Conservation (phyloP, 2,113 vertebrate genomes). For the Cyprinodon brontotheroides region DNA sequence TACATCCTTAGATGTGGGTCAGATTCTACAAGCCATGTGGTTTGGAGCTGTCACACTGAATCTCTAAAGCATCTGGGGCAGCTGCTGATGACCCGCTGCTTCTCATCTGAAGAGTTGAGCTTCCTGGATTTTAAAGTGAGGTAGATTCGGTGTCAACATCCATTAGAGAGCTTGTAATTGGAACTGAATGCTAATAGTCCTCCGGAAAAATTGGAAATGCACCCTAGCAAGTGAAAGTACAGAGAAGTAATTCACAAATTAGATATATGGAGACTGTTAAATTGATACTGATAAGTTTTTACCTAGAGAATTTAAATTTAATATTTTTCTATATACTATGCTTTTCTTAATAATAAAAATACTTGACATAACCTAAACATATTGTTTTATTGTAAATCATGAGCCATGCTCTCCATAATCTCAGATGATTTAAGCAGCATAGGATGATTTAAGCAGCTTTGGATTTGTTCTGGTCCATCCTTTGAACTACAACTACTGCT, state of each 20-base stretch:
- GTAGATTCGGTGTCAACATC: slow-evolving; percentile 70
- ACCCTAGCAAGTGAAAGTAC: slow-evolving; percentile 49
- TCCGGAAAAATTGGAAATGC: slow-evolving; percentile 65
- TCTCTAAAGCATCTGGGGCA: slow-evolving; percentile 54
- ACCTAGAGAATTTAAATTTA: neutral
- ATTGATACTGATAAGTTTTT: neutral
- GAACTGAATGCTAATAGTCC: slow-evolving; percentile 69
- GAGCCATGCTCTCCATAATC: too few species aligned
- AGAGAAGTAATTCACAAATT: slow-evolving; percentile 44
- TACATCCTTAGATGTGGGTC: slow-evolving; percentile 52
- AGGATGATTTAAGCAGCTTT: neutral
- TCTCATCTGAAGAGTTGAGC: slow-evolving; percentile 47
- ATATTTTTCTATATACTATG: neutral
- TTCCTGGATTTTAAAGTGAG: slow-evolving; percentile 57
- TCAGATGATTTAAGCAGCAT: neutral
- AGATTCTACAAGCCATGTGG: slow-evolving; percentile 46
- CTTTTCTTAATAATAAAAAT: neutral
- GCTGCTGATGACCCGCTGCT: slow-evolving; percentile 39
- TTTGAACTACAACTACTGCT: neutral
- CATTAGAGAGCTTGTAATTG: slow-evolving; percentile 69
- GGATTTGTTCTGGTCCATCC: neutral
- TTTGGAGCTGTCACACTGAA: slow-evolving; percentile 45
- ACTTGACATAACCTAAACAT: neutral
- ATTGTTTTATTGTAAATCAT: neutral
- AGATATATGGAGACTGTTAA: slow-evolving; percentile 21